Evolutionary conservation across 2,888 invertebrate genomes (phyloP).

Genomic region (Cheilosia impressa): DNA sequence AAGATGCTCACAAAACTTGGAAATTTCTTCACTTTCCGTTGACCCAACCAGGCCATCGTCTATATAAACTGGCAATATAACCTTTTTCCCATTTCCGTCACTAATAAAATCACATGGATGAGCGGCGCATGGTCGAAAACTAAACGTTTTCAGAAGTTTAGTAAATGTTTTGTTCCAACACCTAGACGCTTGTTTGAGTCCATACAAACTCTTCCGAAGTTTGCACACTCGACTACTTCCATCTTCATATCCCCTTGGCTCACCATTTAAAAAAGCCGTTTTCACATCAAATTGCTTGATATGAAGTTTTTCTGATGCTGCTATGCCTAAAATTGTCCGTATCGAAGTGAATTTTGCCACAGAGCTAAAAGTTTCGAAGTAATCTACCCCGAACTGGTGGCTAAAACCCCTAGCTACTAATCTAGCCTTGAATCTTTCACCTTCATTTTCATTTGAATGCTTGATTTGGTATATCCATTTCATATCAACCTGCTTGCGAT

Average conservation of each 20-base stretch:
- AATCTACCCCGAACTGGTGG: constrained; percentile 20
- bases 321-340: no score
- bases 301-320: no score
- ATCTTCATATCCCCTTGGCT: constrained; percentile 25
- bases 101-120: background rate
- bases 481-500: background rate
- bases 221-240: constrained; percentile 58
- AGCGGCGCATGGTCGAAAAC: background rate
- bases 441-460: constrained; percentile 11
- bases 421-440: background rate
- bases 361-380: constrained; percentile 39
- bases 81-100: no score
- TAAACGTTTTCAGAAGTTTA: background rate
- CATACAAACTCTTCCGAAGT: constrained; percentile 49
- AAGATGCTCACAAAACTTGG: constrained; percentile 13
- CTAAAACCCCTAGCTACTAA: no score
- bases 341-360: constrained; percentile 1
- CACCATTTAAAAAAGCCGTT: constrained; percentile 52
- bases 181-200: constrained; percentile 27
- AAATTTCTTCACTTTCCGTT: constrained; percentile 11
- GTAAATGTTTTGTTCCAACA: constrained; percentile 56
- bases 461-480: constrained; percentile 45
- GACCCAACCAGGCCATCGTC: constrained; percentile 46
- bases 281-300: constrained; percentile 55
- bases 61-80: background rate